Base-by-base conservation (phyloP, 1,140 invertebrate species). In the Probaryconus sp. region DNA sequence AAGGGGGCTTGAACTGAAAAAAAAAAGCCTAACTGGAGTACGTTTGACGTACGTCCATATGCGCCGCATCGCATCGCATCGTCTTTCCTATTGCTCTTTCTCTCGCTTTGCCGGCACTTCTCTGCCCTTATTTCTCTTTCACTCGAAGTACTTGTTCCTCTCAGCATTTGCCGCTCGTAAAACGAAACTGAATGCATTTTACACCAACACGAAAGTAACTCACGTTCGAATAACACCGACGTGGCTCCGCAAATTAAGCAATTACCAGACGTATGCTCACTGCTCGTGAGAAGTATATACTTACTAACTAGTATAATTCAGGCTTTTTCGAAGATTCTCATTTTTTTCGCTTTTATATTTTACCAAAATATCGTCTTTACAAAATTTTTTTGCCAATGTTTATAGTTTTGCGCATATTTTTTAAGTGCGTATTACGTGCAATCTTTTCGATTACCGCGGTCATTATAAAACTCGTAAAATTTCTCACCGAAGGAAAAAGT, bases 241-340 rank as follows among this genome's bases (percentile, higher is more conserved):
- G 74, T 61, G 71, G 72, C 81, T 83, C 77, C 72, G 83, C 85
- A 86, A 87, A 87, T 87, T 87, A 87, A 87, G 85, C 83, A 87
- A 87, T 86, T 87, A 87, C 81, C 63, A 73, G 65, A 74, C 67
- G 78, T 76, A 78, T 75, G 77, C 77, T 80, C 77, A 79, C 60
- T 74, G 73, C 65, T 76, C 75, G 58, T 63, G 72, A 75, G 72
- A 75, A 76, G 51, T 75, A 68, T 75, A 75, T 75, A 65, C 65
- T 75, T 75, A 69, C 72, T 69, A 75, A 69, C 72, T 69, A 60
- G 72, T 60, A 65, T 69, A 69, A 75, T 75, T 65, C 53, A 31
- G 53, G 24, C 60, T 70, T 70, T 70, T 76, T 70, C 55, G 45
- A 63, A 43, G 40, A 63, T 53, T 76, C 67, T 50, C 42, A 26